phyloP scores from a whole-genome alignment of 2,113 vertebrate species.

The Nymphicus hollandicus region DNA sequence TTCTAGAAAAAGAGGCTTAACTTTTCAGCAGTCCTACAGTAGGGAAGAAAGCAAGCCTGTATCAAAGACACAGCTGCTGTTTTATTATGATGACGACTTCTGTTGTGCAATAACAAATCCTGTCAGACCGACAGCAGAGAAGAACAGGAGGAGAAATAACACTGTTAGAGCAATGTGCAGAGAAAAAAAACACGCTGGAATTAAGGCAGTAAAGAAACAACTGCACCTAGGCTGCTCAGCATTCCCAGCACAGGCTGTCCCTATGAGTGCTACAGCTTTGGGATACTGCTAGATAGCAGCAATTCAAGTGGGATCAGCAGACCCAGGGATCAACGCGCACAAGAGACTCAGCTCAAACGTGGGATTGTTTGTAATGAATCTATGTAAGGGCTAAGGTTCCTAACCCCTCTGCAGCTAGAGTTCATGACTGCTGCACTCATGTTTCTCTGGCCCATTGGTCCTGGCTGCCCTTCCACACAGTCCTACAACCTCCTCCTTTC shows the following conservation, averaged over 20 bases:
- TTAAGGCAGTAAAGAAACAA: not conserved
- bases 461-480: not conserved
- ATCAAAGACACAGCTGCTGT: not conserved
- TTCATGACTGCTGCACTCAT: not conserved
- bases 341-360: not conserved
- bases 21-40: not conserved
- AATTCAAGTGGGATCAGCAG: not conserved
- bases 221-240: not conserved
- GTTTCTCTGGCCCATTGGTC: accelerated
- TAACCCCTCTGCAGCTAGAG: not conserved
- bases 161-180: not conserved
- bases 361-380: not conserved
- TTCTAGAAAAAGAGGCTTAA: not conserved
- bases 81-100: not conserved
- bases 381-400: not conserved
- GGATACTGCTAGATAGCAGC: accelerated
- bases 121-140: not conserved
- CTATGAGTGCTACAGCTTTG: not conserved
- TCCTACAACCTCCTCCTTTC: not conserved
- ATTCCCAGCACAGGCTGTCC: not conserved
- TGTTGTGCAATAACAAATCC: not conserved
- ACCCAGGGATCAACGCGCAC: accelerated
- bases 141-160: not conserved
- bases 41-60: not conserved
- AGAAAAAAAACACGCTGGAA: not conserved